Base-by-base conservation (phyloP, 2,797 vertebrate species). In the Capromys pilorides region DNA sequence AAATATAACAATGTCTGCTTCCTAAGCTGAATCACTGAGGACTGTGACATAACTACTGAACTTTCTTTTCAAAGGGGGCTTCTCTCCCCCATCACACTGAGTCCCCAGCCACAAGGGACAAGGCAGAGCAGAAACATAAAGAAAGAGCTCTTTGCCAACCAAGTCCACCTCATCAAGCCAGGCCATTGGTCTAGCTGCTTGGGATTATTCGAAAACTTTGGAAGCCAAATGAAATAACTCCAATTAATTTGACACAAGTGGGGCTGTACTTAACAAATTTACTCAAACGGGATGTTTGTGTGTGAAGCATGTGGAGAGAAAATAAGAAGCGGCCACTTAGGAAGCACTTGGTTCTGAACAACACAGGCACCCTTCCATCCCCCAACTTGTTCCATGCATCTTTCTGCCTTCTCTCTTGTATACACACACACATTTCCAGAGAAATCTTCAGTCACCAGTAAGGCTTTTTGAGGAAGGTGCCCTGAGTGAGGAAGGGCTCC, bases 221-320 rank as follows among this genome's bases (percentile, higher is more conserved):
- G 19, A 89, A 77, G 2, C 0, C 41, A 62, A 66, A 45, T 93
- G 77, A 86, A 96, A 95, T 73, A 21, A 19, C 45, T 13, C n/a
- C 88, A 22, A 41, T 59, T 86, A 59, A 78, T 75, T n/a, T 67
- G 18, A 73, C 88, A 39, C 14, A 39, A 54, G 79, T 85, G 86
- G 26, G 67, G 6, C 3, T 69, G 22, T 88, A 36, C 81, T 67
- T 75, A 86, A 89, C 0, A 0, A 85, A 84, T 95, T 92, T 91
- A 94, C 45, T 79, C 95, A 95, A 67, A 0, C 1, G 39, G 7
- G 6, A 12, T 81, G 66, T 91, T 92, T 93, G 12, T 26, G 41
- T 79, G 51, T 61, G 49, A 89, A 95, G 86, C 96, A 93, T 11
- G 67, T 5, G 75, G 71, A 84, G 97, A 97, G 96, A 73, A 97